Evolutionary conservation across 1,140 invertebrate genomes (phyloP).

Genomic region (Drosophila gunungcola): DNA sequence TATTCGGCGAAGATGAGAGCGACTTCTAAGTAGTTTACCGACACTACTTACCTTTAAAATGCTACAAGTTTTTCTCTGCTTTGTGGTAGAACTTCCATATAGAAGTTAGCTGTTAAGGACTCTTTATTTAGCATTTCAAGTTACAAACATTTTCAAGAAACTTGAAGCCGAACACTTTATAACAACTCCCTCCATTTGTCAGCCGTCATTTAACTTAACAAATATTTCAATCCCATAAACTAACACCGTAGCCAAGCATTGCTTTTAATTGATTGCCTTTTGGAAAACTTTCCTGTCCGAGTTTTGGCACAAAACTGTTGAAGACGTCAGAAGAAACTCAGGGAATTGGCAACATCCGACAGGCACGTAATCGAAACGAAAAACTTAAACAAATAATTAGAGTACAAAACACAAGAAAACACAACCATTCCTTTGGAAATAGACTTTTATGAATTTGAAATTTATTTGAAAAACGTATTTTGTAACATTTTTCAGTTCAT

Average conservation of each 20-base stretch:
- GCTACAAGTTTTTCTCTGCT: conserved; percentile 35
- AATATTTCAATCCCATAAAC: conserved; percentile 19
- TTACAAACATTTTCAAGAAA: background rate
- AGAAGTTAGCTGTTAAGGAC: background rate
- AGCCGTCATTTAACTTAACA: conserved; percentile 38
- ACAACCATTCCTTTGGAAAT: background rate
- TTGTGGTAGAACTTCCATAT: background rate
- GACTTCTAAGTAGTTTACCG: conserved; percentile 28
- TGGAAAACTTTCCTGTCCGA: conserved; percentile 5
- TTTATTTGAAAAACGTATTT: too few relatives aligned
- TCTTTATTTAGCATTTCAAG: too few relatives aligned
- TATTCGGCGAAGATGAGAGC: conserved; percentile 1
- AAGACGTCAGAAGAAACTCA: conserved; percentile 51
- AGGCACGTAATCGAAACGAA: conserved; percentile 25
- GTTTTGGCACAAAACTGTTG: conserved; percentile 38
- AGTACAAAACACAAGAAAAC: conserved; percentile 24
- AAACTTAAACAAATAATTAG: background rate
- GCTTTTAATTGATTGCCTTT: conserved; percentile 64
- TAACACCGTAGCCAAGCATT: conserved; percentile 36
- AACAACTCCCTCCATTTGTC: conserved; percentile 23
- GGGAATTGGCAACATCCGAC: conserved; percentile 25
- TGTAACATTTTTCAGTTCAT: conserved; percentile 6
- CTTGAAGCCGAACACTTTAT: background rate
- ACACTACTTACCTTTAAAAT: conserved; percentile 38
- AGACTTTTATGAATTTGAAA: background rate